Evolutionary conservation across 2,113 vertebrate genomes (phyloP).

Genomic region (Camelus bactrianus): DNA sequence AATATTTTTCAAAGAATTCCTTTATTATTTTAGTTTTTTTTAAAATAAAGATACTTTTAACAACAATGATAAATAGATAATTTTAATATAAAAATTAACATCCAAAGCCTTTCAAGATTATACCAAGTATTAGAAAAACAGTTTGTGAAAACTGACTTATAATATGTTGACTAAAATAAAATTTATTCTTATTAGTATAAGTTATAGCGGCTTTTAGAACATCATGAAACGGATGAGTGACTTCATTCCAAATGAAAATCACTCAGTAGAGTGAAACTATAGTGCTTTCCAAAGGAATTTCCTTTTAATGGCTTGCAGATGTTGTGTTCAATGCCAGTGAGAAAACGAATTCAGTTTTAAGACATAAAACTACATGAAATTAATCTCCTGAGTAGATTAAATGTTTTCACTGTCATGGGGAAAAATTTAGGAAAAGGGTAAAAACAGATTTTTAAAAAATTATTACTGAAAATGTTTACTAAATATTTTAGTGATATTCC

Average conservation of each 20-base stretch:
- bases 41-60: neutral
- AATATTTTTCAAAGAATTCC: neutral
- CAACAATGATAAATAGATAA: neutral
- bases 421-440: conserved; percentile 17
- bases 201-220: conserved; percentile 38
- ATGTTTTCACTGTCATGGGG: conserved; percentile 54
- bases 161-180: conserved; percentile 40
- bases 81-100: conserved; percentile 35
- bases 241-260: conserved; percentile 51
- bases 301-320: conserved; percentile 70
- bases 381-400: conserved; percentile 39
- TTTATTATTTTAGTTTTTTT: conserved; percentile 17
- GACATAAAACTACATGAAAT: conserved; percentile 55
- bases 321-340: conserved; percentile 63
- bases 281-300: conserved; percentile 58
- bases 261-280: conserved; percentile 27
- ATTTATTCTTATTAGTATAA: conserved; percentile 45
- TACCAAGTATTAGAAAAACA: neutral
- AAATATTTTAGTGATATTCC: conserved; percentile 58
- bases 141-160: neutral
- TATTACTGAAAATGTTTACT: conserved; percentile 50
- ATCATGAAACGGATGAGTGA: conserved; percentile 40
- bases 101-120: conserved; percentile 24
- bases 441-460: conserved; percentile 18
- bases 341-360: conserved; percentile 60